A percentile compares a stretch with the other conserved stretches of the same genome.
Conservation (phyloP, 2,888 invertebrate species). For the Sepioteuthis lessoniana region DNA sequence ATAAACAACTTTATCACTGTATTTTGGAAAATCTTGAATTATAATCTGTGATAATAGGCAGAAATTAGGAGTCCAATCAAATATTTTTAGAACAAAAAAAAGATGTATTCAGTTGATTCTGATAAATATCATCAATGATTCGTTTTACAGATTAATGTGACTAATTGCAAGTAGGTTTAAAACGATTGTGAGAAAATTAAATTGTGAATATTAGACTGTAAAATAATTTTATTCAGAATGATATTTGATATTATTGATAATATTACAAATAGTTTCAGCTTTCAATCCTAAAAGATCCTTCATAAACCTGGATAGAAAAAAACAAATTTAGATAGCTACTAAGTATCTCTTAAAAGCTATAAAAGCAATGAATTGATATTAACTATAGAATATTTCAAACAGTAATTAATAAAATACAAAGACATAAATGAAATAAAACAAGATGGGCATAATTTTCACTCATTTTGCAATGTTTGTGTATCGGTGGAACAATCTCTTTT, state of each 20-base stretch:
- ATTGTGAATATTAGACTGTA: not conserved
- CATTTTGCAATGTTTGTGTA: not conserved
- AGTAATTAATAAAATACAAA: not conserved
- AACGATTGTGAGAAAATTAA: not conserved
- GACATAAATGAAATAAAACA: not conserved
- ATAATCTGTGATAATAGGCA: not conserved
- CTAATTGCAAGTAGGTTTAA: not conserved
- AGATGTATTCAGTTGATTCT: not conserved
- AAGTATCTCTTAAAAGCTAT: not conserved
- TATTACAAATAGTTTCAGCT: not conserved
- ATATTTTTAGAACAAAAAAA: not conserved
- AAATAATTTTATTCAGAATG: not conserved
- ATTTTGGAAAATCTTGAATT: not conserved
- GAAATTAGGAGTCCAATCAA: not conserved
- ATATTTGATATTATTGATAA: not conserved
- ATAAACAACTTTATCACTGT: too few species aligned
- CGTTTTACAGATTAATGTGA: not conserved
- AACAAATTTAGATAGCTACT: constrained; percentile 1
- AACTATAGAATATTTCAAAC: not conserved
- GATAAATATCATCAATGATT: not conserved
- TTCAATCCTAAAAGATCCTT: not conserved
- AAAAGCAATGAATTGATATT: not conserved
- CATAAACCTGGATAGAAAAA: not conserved
- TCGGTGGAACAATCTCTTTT: constrained; percentile 33
- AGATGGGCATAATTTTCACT: not conserved